These are phyloP conservation scores for Papilio polyxenes DNA, from an alignment of 1,140 invertebrate genomes.

Conservation along the genomic window DNA sequence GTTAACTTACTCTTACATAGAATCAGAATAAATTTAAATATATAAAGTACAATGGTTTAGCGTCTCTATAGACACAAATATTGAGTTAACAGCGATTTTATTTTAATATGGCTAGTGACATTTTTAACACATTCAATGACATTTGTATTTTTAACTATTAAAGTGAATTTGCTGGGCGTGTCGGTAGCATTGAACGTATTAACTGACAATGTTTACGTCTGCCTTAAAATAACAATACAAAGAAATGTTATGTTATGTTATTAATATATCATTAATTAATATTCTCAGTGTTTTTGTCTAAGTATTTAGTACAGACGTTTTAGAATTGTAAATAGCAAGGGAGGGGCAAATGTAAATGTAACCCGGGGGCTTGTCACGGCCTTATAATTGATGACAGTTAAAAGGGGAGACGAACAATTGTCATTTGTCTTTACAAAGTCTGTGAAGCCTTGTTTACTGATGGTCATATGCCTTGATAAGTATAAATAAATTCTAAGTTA, in stretches of 20 bases:
- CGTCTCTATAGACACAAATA: not conserved
- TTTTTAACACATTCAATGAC: not conserved
- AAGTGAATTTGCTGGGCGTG: too few species aligned
- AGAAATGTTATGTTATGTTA: too few species aligned
- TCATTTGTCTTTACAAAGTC: conserved; percentile 25
- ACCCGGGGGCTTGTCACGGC: not conserved
- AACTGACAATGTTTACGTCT: not conserved
- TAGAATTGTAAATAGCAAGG: conserved; percentile 28
- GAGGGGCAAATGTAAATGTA: conserved; percentile 12
- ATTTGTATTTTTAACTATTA: too few species aligned
- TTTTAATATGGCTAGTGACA: not conserved
- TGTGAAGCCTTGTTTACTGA: not conserved
- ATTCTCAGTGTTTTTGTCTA: not conserved
- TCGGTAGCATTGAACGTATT: not conserved
- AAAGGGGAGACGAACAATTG: conserved; percentile 22
- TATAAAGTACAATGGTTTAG: not conserved
- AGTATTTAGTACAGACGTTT: not conserved
- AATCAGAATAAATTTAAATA: not conserved
- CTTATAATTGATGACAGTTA: not conserved
- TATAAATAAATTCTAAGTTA: not conserved
- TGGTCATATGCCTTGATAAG: not conserved
- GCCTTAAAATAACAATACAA: not conserved
- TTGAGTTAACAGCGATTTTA: not conserved
- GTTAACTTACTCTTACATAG: not conserved
- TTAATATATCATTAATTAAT: not conserved